Conservation (phyloP, 2,888 invertebrate genomes). For the Timema podura region DNA sequence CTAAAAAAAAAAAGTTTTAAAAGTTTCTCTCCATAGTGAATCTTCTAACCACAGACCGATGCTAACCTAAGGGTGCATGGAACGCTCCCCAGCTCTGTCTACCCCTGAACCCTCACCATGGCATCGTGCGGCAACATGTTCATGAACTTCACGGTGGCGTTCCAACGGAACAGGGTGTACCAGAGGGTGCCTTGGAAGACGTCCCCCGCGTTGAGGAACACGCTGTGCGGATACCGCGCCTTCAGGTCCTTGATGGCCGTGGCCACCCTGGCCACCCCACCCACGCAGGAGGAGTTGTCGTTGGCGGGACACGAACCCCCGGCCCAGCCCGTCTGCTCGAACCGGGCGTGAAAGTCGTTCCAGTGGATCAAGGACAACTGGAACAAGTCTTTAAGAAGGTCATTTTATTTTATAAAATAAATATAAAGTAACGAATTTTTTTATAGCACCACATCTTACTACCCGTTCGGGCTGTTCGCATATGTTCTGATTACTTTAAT, state of each 20-base stretch:
- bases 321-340: constrained; percentile 34
- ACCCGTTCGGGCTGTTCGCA: too few species aligned
- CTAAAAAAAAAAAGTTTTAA: too few species aligned
- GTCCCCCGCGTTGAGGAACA: constrained; percentile 79
- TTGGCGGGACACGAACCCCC: constrained; percentile 21
- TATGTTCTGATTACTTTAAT: too few species aligned
- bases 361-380: constrained; percentile 44
- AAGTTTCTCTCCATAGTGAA: too few species aligned
- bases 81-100: too few species aligned
- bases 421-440: too few species aligned
- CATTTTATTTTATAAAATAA: too few species aligned
- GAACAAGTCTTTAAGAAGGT: constrained; percentile 3
- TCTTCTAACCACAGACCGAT: too few species aligned
- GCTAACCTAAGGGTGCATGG: too few species aligned
- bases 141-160: constrained; percentile 68
- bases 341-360: constrained; percentile 46
- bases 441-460: too few species aligned
- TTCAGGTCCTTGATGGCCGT: constrained; percentile 20
- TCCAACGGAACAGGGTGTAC: constrained; percentile 60
- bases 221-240: constrained; percentile 40
- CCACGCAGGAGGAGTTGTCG: constrained; percentile 23
- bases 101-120: constrained; percentile 53
- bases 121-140: constrained; percentile 72
- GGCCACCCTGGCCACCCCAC: constrained; percentile 29
- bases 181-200: constrained; percentile 83